Evolutionary conservation across 2,888 invertebrate genomes (phyloP).

Genomic region (Bombylius major): DNA sequence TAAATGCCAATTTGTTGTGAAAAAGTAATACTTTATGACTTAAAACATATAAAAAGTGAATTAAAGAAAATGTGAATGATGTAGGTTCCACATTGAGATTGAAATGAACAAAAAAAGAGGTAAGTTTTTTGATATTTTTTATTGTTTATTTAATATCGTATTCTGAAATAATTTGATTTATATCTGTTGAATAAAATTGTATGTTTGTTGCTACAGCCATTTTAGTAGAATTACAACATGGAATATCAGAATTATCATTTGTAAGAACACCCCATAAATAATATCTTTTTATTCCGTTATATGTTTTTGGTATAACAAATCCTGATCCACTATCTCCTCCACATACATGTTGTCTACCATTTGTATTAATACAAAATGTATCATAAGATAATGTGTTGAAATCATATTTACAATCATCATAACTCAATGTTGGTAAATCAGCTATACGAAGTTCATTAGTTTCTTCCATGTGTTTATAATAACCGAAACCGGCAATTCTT

Average conservation of each 20-base stretch:
- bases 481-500: constrained; percentile 20
- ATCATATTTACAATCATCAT: constrained; percentile 13
- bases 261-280: constrained; percentile 23
- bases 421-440: constrained; percentile 14
- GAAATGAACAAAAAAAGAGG: no score
- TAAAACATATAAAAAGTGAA: no score
- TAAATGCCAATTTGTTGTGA: no score
- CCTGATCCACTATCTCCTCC: constrained; percentile 27
- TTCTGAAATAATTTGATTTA: background rate
- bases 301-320: constrained; percentile 13
- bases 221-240: background rate
- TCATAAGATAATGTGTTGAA: constrained; percentile 18
- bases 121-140: no score
- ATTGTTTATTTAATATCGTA: no score
- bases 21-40: no score
- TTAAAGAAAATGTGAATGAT: no score
- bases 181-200: constrained; percentile 10
- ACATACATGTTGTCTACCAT: constrained; percentile 16
- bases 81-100: no score
- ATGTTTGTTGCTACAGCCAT: constrained; percentile 14
- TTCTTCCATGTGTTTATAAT: constrained; percentile 2
- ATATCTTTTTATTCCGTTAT: constrained; percentile 6
- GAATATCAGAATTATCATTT: constrained; percentile 8
- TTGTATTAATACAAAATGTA: constrained; percentile 27
- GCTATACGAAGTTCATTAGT: constrained; percentile 14